Percentiles rank a stretch among this genome's conserved stretches.
Evolutionary conservation across 2,113 vertebrate genomes (phyloP).

Genomic region (Leucoraja erinaceus): DNA sequence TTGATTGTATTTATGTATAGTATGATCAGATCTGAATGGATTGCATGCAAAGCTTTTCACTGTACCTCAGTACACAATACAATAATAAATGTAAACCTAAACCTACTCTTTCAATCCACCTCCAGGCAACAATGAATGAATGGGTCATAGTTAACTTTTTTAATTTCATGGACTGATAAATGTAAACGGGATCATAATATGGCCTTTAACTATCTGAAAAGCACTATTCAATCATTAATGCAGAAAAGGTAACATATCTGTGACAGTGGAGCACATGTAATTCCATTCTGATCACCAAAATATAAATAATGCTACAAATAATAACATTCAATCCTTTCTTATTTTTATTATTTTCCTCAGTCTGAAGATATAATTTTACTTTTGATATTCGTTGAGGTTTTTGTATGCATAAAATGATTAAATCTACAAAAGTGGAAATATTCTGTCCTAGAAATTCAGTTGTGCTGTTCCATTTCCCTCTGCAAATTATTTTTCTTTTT

Average conservation of each 20-base stretch:
- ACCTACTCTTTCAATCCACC: background rate
- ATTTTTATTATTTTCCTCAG: too few species aligned
- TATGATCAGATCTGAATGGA: too few species aligned
- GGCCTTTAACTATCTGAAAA: background rate
- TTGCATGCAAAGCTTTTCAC: too few species aligned
- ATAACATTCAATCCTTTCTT: background rate
- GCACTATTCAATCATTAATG: too few species aligned
- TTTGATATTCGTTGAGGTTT: background rate
- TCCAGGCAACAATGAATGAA: background rate
- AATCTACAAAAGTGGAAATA: background rate
- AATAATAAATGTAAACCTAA: too few species aligned
- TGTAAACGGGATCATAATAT: background rate
- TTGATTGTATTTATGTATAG: too few species aligned
- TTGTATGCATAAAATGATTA: background rate
- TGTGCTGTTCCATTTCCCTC: too few species aligned
- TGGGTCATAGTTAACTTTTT: background rate
- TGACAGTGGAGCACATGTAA: background rate
- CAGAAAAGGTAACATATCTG: background rate
- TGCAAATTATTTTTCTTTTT: too few species aligned
- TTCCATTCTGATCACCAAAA: background rate
- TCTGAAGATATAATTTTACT: too few species aligned
- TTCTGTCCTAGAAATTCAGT: background rate
- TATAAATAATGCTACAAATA: background rate
- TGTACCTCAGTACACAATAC: too few species aligned
- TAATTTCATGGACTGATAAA: background rate